These are phyloP conservation scores for Borostomias antarcticus DNA, from an alignment of 2,797 vertebrate genomes.

Conservation along the genomic window DNA sequence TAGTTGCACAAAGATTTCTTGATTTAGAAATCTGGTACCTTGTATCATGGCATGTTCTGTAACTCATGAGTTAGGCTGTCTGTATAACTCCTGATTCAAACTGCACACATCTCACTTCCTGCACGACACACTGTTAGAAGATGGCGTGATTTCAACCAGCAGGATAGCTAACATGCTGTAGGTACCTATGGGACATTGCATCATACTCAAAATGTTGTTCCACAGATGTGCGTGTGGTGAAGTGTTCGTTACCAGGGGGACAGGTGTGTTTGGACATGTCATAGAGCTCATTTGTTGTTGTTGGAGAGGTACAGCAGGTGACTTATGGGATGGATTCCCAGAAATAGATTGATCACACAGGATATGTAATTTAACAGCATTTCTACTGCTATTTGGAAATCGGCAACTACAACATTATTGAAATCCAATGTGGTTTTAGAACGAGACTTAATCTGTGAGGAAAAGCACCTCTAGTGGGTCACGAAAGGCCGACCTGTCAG, in stretches of 20 bases:
- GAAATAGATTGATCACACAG: no score
- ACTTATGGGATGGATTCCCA: no score
- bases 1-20: constrained; percentile 10
- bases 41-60: background rate
- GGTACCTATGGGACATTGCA: background rate
- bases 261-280: constrained; percentile 1
- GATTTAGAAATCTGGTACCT: background rate
- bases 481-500: no score
- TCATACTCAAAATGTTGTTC: background rate
- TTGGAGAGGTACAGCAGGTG: background rate
- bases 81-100: background rate
- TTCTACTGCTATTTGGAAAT: no score
- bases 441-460: no score
- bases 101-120: background rate
- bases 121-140: background rate
- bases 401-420: no score
- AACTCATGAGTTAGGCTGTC: background rate
- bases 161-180: background rate
- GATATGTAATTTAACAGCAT: no score
- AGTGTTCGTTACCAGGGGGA: background rate
- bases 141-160: background rate
- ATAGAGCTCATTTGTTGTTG: background rate
- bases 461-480: no score
- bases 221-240: background rate
- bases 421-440: no score